Evolutionary conservation across 2,888 invertebrate species (phyloP).

Genomic region (Stenichneumon culpator): DNA sequence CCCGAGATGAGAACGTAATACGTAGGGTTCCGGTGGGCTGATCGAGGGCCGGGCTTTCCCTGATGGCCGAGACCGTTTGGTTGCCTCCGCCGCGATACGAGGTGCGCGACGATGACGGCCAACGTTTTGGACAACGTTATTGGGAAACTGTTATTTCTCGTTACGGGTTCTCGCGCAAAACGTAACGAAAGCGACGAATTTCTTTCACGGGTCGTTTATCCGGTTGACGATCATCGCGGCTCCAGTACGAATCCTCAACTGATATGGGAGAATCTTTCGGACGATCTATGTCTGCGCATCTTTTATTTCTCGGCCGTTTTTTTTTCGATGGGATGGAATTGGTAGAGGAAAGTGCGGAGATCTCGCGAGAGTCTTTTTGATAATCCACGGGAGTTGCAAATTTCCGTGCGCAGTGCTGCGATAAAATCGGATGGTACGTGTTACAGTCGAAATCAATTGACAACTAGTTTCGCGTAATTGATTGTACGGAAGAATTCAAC

Average conservation of each 20-base stretch:
- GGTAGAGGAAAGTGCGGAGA: neutral
- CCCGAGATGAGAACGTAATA: conserved; percentile 79
- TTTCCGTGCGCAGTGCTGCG: too few relatives aligned
- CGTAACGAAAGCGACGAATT: conserved; percentile 73
- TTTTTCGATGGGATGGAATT: neutral
- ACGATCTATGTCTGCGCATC: neutral
- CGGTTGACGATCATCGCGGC: conserved; percentile 36
- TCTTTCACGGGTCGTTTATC: conserved; percentile 70
- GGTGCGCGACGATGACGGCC: conserved; percentile 6
- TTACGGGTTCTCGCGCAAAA: conserved; percentile 77
- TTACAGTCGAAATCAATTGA: too few relatives aligned
- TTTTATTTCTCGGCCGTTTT: neutral
- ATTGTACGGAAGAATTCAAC: too few relatives aligned
- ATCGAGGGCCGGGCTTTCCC: neutral
- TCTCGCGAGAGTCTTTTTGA: too few relatives aligned
- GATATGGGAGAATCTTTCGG: neutral
- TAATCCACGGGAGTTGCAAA: too few relatives aligned
- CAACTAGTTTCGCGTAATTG: too few relatives aligned
- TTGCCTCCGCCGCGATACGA: neutral
- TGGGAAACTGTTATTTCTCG: conserved; percentile 75
- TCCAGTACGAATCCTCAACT: conserved; percentile 17
- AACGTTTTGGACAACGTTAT: conserved; percentile 53
- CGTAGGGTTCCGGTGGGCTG: conserved; percentile 58
- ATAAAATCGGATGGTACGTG: too few relatives aligned
- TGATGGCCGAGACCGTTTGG: neutral